A percentile compares a stretch with the other conserved stretches of the same genome.
Conservation (phyloP, 2,888 invertebrate genomes). For the Coleophora deauratella region DNA sequence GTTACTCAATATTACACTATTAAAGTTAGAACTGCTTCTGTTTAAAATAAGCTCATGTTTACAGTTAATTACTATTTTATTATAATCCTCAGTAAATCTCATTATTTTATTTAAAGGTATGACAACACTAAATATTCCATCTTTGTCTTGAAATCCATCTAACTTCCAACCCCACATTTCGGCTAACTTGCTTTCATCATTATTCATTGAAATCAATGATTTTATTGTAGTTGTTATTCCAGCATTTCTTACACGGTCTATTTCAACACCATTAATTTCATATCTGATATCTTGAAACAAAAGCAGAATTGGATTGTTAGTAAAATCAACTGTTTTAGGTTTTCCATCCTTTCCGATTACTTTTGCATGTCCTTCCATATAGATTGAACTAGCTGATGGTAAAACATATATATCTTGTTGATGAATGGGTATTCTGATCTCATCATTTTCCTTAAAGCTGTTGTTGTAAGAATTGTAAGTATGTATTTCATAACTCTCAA, state of each 20-base stretch:
- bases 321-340: slow-evolving; percentile 2
- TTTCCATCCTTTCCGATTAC: slow-evolving; percentile 1
- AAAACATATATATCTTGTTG: slow-evolving; percentile 17
- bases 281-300: slow-evolving; percentile 10
- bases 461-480: slow-evolving; percentile 12
- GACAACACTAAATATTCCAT: slow-evolving; percentile 18
- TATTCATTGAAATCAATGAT: slow-evolving; percentile 28
- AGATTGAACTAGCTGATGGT: slow-evolving; percentile 15
- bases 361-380: slow-evolving; percentile 9
- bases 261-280: slow-evolving; percentile 7
- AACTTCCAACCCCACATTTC: slow-evolving; percentile 19
- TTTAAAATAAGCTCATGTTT: slow-evolving; percentile 40
- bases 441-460: slow-evolving; percentile 13
- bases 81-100: slow-evolving; percentile 26
- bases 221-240: slow-evolving; percentile 20
- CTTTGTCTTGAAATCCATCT: slow-evolving; percentile 18
- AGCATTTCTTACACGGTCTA: neutral
- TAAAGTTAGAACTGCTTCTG: slow-evolving; percentile 24
- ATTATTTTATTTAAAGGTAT: slow-evolving; percentile 9
- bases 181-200: slow-evolving; percentile 19
- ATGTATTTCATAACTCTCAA: slow-evolving; percentile 16
- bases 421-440: slow-evolving; percentile 17
- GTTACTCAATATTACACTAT: slow-evolving; percentile 17
- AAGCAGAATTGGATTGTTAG: slow-evolving; percentile 4
- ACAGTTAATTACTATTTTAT: slow-evolving; percentile 35